Evolutionary conservation across 2,797 vertebrate species (phyloP), one percentile per base, ranked within the genome.

Genomic region (Pangasius sanitwongsei): DNA sequence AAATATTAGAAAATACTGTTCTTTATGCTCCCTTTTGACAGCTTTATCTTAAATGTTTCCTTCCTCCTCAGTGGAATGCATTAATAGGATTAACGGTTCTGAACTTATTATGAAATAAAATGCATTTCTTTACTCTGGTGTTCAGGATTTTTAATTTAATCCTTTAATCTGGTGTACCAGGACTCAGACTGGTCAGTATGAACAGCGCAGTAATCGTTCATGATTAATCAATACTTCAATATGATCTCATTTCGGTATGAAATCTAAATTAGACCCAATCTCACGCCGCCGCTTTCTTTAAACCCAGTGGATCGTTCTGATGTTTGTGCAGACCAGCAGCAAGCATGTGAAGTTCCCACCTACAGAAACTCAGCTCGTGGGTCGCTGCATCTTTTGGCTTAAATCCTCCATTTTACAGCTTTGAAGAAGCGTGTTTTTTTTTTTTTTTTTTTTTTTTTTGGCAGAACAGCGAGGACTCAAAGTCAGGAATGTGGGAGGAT

Each of bases 401-500:
- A 3, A 85, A 67, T 53, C 63, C n/a, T 69, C 16, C n/a, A 4
- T 85, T 18, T 31, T 53, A 50, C 83, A 1, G 18, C 63, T 69
- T 84, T 69, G n/a, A 69, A 85, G 63, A 69, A 69, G 34, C 41
- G 5, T 12, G 6, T n/a, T 61, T 25, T 20, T 37, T 20, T 20
- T 6, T n/a, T 44, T 37, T 11, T 3, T 31, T 12, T 5, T 31
- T 28, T 8, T 15, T 83, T 85, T 61, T 86, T 75, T 74, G 84
- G 84, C 84, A 55, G 50, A 77, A 78, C 86, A 67, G 28, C 59
- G 3, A 53, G 86, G 57, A 59, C 61, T 53, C 16, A 1, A 34
- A 75, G 69, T 72, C 28, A 67, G 61, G 20, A 80, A 87, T 80
- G 86, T 87, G n/a, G 86, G 86, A 23, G 59, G 86, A 87, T 67